Percentiles rank a stretch among this genome's conserved stretches.
Conservation (phyloP, 2,113 vertebrate genomes). For the Ptyas mucosa region DNA sequence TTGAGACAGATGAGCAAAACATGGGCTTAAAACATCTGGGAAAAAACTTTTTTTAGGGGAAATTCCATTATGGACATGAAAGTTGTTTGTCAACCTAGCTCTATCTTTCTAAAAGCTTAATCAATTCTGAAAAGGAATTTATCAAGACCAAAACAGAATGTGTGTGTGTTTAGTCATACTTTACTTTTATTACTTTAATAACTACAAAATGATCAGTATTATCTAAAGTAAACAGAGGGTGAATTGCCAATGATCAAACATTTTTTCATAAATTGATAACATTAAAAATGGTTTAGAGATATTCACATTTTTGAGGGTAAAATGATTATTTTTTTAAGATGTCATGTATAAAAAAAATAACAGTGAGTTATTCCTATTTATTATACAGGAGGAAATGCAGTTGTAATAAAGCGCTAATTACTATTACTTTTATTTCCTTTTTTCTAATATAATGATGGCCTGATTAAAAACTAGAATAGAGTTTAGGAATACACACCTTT, state of each 20-base stretch:
- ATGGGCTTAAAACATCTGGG: no score
- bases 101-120: not conserved
- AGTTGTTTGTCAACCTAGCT: not conserved
- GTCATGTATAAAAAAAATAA: not conserved
- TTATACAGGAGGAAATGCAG: not conserved
- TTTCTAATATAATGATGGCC: no score
- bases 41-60: no score
- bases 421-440: no score
- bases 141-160: not conserved
- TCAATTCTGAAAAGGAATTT: not conserved
- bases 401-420: not conserved
- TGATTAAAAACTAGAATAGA: no score
- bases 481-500: no score
- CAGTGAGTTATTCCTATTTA: no score
- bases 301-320: not conserved
- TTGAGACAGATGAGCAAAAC: no score
- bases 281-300: not conserved
- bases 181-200: not conserved
- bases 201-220: not conserved
- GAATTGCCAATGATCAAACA: not conserved
- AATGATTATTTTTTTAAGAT: not conserved
- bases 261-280: not conserved
- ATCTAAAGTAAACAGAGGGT: not conserved
- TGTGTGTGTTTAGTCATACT: not conserved
- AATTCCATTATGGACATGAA: not conserved